Evolutionary conservation across 2,888 invertebrate genomes (phyloP), one percentile per base, ranked within the genome.

Genomic region (Lamellibrachia columna): DNA sequence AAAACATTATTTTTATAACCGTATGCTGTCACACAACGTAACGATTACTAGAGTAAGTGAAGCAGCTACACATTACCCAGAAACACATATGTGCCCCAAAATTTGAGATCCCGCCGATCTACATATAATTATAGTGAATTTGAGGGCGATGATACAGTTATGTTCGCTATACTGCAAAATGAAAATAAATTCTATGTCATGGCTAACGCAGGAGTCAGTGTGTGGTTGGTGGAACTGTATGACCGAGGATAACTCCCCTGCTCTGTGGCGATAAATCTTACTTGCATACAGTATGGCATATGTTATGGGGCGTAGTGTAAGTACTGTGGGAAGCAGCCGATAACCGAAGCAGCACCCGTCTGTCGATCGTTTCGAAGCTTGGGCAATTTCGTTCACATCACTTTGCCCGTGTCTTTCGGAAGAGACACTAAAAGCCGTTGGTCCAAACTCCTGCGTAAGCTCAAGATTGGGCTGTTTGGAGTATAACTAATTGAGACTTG

Each of bases 11-110:
- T 15, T 53, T 53, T 90, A 52, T 52, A 52, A 40, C 52, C 90
- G 60, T 40, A 53, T 52, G 90, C n/a, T 22, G n/a, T 22, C 28
- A 53, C 53, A 55, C 8, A 90, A 90, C 53, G 28, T 60, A 22
- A 90, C 53, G 9, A 53, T 90, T 15, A 90, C 28, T 9, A 55
- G 92, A 28, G 92, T 92, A 53, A 53, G 92, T 90, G 53, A n/a
- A n/a, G 22, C 75, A 75, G 2, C 22, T 75, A 15, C n/a, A 22
- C 75, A 75, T 22, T 22, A 22, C 22, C 15, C 75, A 15, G 75
- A 75, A 15, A 75, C n/a, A 75, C 3, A 75, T 75, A 22, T 15
- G 40, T 22, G 22, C 3, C 22, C 22, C 3, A 3, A n/a, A 75
- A 22, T 55, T 75, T 22, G 22, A 75, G 22, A 22, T 75, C n/a